Conservation (phyloP, 1,140 invertebrate genomes). For the Camponotus floridanus region DNA sequence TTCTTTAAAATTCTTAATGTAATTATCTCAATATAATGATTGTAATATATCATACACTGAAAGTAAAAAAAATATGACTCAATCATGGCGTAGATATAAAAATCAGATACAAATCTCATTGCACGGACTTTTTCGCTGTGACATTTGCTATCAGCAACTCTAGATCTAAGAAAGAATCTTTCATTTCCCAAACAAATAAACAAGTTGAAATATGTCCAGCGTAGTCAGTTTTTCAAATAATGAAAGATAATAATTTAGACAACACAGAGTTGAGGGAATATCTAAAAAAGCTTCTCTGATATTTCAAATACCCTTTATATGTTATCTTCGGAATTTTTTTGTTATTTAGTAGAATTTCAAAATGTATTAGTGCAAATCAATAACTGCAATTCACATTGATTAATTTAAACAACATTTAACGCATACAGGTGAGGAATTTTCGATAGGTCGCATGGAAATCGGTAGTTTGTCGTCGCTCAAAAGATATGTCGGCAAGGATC, state of each 20-base stretch:
- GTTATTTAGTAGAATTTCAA: neutral
- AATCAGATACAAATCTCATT: constrained; percentile 14
- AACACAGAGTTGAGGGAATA: neutral
- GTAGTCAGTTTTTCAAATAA: neutral
- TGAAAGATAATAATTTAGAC: neutral
- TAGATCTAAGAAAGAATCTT: constrained; percentile 2
- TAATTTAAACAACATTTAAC: neutral
- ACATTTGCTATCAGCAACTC: neutral
- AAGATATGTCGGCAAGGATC: constrained; percentile 78
- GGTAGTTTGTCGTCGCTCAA: constrained; percentile 79
- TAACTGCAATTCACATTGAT: neutral
- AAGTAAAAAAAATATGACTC: no score
- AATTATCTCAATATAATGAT: no score
- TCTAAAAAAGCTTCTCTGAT: neutral
- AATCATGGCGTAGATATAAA: no score
- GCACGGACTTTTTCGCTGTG: neutral
- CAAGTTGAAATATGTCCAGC: neutral
- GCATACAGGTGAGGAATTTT: constrained; percentile 82
- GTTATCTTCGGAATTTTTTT: neutral
- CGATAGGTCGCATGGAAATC: constrained; percentile 83
- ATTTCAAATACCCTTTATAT: neutral
- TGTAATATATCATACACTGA: no score
- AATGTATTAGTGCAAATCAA: neutral
- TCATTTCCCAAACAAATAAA: neutral
- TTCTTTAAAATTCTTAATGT: no score